phyloP scores from a whole-genome alignment of 23 tunicate genomes.

The Styela plicata region DNA sequence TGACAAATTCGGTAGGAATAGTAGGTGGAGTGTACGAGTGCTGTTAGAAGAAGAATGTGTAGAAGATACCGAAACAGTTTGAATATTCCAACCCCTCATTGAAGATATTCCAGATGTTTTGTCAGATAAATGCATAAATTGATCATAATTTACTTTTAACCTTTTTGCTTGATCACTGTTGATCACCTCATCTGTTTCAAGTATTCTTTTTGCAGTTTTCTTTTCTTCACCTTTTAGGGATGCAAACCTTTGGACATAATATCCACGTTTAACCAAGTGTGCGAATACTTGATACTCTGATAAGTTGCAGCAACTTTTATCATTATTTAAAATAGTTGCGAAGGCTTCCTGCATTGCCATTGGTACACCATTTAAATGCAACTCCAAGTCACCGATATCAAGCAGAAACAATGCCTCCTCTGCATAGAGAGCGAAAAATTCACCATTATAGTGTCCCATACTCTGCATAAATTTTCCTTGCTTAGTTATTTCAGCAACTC shows the following conservation, averaged over 20 bases:
- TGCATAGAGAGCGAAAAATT: constrained; percentile 52
- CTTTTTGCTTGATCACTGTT: not conserved
- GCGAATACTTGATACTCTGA: constrained; percentile 69
- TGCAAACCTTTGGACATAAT: constrained; percentile 41
- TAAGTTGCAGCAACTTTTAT: constrained; percentile 34
- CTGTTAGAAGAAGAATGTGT: not conserved
- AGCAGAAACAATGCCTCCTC: constrained; percentile 83
- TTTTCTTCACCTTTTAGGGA: not conserved
- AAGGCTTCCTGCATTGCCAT: constrained; percentile 71
- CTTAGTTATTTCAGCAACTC: constrained; percentile 58
- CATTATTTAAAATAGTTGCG: constrained; percentile 18
- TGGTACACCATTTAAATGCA: constrained; percentile 41
- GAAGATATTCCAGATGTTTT: too few species aligned
- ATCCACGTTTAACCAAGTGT: constrained; percentile 55
- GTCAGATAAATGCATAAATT: not conserved
- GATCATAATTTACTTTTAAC: not conserved
- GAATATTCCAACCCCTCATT: not conserved
- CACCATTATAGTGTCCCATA: constrained; percentile 56
- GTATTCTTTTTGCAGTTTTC: not conserved
- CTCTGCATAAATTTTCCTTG: constrained; percentile 88
- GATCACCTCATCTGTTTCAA: not conserved
- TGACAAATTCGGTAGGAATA: constrained; percentile 5
- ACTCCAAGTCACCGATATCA: constrained; percentile 83
- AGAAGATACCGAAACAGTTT: not conserved
- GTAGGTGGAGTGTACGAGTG: not conserved